Evolutionary conservation across 2,797 vertebrate genomes (phyloP), one percentile per base, ranked within the genome.

Genomic region (Percopsis omiscomaycus): DNA sequence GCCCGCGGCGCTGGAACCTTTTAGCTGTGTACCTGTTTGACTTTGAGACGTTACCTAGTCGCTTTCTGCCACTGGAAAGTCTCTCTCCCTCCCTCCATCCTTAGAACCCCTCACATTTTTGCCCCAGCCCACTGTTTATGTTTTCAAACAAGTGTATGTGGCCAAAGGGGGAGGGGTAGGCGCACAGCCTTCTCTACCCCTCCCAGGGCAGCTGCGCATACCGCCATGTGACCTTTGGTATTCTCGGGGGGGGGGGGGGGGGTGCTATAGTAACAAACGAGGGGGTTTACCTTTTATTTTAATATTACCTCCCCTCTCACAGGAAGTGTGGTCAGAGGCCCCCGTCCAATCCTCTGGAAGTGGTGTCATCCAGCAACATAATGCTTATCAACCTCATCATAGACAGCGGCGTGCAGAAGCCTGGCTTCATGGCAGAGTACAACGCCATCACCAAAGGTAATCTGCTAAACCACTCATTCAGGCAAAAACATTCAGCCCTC

Each of bases 311-410:
- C 10, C 12, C n/a, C 30, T 11, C 56, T 22, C 59, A 61, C 80
- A 93, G 93, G 68, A 84, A 93, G 73, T 93, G 92, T 83, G 93
- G 93, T 59, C 90, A 92, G 61, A 88, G 90, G n/a, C 93, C 92
- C 3, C 90, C 92, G 5, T 79, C 79, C 15, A 93, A 93, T 67
- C 86, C 83, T 3, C 81, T 93, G 58, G 68, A 83, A 58, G 87
- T 93, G 56, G 74, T 85, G 22, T 93, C 92, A 50, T 94, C 93
- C 0, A 70, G 88, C 54, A 93, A 92, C 81, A 78, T 92, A 66
- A 90, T 93, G 88, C 84, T 93, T 50, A 66, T 94, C 57, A 92
- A 84, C 75, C 63, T 94, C 13, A 84, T 93, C 53, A 88, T 88
- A 1, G 91, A 92, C 58, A 61, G 53, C 45, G 0, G 0, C 0